Percentiles rank a stretch among this genome's conserved stretches.
These are phyloP conservation scores for Battus philenor DNA, from an alignment of 1,140 invertebrate genomes.

Conservation along the genomic window DNA sequence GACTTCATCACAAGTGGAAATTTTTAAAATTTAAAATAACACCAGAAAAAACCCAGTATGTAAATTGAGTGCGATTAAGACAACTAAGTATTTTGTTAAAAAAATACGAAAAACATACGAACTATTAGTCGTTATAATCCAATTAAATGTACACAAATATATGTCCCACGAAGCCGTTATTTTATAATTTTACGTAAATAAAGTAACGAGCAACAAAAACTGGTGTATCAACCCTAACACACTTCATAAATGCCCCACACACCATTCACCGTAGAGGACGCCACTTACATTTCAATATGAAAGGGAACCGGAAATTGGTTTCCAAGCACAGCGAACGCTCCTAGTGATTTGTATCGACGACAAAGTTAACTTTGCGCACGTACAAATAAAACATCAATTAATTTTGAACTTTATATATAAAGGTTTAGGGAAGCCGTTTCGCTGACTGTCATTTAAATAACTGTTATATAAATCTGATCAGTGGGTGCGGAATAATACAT, in stretches of 20 bases:
- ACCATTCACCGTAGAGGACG: conserved; percentile 21
- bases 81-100: no score
- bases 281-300: conserved; percentile 43
- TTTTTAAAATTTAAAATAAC: no score
- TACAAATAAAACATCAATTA: background rate
- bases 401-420: conserved; percentile 4
- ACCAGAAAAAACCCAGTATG: no score
- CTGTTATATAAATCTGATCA: background rate
- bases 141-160: no score
- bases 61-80: no score
- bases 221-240: conserved; percentile 8
- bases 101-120: no score
- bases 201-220: no score
- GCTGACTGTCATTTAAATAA: background rate
- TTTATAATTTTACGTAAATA: no score
- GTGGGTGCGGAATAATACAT: conserved; percentile 12
- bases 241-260: conserved; percentile 17
- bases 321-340: conserved; percentile 35
- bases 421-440: background rate
- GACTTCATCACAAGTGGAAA: no score
- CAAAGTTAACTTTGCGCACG: conserved; percentile 11
- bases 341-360: conserved; percentile 30
- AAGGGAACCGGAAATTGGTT: conserved; percentile 42
- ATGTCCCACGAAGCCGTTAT: no score
- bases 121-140: no score